Percentiles rank a stretch among this genome's conserved stretches.
Conservation (phyloP, 2,888 invertebrate species). For the Calephelis perditalis region DNA sequence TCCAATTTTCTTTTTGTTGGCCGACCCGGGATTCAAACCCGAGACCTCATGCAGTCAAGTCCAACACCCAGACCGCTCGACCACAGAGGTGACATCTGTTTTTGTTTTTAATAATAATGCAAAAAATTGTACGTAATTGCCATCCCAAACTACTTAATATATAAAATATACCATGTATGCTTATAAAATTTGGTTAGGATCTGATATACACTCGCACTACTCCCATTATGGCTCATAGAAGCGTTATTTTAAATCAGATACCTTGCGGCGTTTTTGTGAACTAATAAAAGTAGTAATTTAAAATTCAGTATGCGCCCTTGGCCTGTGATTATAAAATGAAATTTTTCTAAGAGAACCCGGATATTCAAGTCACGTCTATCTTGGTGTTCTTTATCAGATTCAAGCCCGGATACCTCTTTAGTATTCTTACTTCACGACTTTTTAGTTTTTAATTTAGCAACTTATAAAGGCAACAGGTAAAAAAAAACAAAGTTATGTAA, state of each 20-base stretch:
- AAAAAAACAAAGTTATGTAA: conserved; percentile 54
- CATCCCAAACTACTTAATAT: too few relatives aligned
- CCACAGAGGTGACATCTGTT: too few relatives aligned
- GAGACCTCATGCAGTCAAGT: too few relatives aligned
- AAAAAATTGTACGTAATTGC: too few relatives aligned
- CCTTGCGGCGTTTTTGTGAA: conserved; percentile 24
- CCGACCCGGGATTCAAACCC: too few relatives aligned
- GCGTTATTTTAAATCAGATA: conserved; percentile 20
- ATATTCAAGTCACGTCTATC: conserved; percentile 59
- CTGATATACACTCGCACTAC: not conserved
- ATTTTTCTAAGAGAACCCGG: conserved; percentile 36
- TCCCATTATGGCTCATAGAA: conserved; percentile 14
- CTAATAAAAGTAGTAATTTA: conserved; percentile 40
- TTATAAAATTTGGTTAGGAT: not conserved
- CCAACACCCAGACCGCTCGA: too few relatives aligned
- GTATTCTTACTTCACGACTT: conserved; percentile 16
- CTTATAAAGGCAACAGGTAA: conserved; percentile 19
- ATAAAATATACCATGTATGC: too few relatives aligned
- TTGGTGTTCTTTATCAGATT: conserved; percentile 56
- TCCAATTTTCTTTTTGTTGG: too few relatives aligned
- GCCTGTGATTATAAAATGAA: conserved; percentile 57
- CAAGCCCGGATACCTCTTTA: conserved; percentile 35
- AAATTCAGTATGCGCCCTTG: conserved; percentile 53
- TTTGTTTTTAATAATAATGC: too few relatives aligned
- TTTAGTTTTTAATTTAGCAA: conserved; percentile 5